Conservation (phyloP, 2,888 invertebrate species). For the Epirrita christyi region DNA sequence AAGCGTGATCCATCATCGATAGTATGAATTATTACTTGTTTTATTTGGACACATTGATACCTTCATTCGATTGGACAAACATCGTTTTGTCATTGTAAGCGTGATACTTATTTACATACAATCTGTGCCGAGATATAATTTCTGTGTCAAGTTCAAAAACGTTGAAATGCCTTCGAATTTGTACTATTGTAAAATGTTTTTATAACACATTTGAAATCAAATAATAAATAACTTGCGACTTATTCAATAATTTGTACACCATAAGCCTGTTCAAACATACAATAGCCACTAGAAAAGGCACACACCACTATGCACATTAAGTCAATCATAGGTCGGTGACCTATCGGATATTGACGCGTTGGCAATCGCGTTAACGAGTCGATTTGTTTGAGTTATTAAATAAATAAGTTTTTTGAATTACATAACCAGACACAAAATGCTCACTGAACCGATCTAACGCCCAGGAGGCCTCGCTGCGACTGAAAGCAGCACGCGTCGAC, state of each 20-base stretch:
- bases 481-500: slow-evolving; percentile 79
- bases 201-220: not conserved
- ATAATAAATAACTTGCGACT: not conserved
- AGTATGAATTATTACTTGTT: slow-evolving; percentile 29
- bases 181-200: not conserved
- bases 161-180: slow-evolving; percentile 34
- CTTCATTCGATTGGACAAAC: slow-evolving; percentile 7
- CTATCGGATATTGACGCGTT: slow-evolving; percentile 44
- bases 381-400: slow-evolving; percentile 73
- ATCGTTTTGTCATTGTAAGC: slow-evolving; percentile 8
- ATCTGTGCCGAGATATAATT: slow-evolving; percentile 2
- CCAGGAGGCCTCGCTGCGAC: slow-evolving; percentile 81
- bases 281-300: slow-evolving; percentile 70
- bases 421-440: slow-evolving; percentile 76
- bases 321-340: slow-evolving; percentile 39
- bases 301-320: slow-evolving; percentile 74
- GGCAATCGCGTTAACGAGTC: slow-evolving; percentile 45
- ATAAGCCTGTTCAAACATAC: slow-evolving; percentile 73
- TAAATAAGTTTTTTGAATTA: slow-evolving; percentile 82
- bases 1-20: slow-evolving; percentile 42
- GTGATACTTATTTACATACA: slow-evolving; percentile 27
- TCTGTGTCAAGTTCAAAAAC: slow-evolving; percentile 17
- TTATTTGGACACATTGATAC: not conserved
- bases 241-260: slow-evolving; percentile 56
- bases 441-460: slow-evolving; percentile 76